phyloP scores from a whole-genome alignment of 2,797 vertebrate species.

The Cetoscarus ocellatus region DNA sequence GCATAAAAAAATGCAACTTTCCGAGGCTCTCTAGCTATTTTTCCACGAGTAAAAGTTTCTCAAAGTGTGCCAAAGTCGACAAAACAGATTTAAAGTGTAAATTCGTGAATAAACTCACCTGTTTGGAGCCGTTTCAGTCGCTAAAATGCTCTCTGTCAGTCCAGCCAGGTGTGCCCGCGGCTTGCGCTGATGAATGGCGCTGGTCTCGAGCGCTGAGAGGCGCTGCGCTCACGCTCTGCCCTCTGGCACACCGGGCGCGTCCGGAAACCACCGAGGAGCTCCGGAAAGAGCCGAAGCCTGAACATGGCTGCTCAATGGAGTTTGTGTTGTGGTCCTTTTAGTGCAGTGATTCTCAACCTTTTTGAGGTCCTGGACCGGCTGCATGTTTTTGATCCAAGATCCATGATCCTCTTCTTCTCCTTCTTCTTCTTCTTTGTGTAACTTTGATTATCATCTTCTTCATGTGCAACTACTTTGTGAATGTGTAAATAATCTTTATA shows the following conservation, averaged over 20 bases:
- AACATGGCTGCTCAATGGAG: not conserved
- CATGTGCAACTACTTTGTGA: too few species aligned
- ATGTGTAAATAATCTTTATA: too few species aligned
- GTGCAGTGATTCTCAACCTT: not conserved
- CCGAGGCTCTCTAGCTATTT: not conserved
- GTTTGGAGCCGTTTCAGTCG: conserved; percentile 7
- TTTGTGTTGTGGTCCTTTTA: not conserved
- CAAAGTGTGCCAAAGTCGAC: not conserved
- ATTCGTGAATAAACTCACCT: conserved; percentile 48
- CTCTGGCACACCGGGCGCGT: conserved; percentile 21
- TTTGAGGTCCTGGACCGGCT: too few species aligned
- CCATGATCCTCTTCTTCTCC: too few species aligned
- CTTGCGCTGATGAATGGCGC: conserved; percentile 52
- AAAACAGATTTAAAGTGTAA: fast-evolving
- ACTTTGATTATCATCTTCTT: too few species aligned
- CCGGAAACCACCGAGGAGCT: conserved; percentile 66
- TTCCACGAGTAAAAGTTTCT: not conserved
- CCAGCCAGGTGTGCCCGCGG: conserved; percentile 65
- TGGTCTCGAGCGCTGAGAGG: conserved; percentile 26
- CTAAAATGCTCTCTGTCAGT: conserved; percentile 2
- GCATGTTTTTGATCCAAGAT: too few species aligned
- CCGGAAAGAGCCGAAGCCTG: conserved; percentile 64
- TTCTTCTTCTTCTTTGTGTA: too few species aligned
- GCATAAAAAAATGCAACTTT: not conserved
- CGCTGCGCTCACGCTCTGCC: conserved; percentile 62